Conservation (phyloP, 2,113 vertebrate species). For the Oreochromis niloticus region DNA sequence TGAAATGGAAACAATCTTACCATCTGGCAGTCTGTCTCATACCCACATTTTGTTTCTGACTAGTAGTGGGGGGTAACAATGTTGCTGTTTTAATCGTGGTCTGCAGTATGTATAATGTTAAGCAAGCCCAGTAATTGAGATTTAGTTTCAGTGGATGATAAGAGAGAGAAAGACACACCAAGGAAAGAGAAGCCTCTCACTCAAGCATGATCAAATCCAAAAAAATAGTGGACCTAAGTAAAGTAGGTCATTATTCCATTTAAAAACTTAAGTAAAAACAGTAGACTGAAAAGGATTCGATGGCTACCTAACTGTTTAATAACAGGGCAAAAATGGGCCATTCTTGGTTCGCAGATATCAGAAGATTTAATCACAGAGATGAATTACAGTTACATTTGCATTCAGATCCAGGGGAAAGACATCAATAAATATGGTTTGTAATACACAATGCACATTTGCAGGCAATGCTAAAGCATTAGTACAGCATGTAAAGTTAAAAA, state of each 20-base stretch:
- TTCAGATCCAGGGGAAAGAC: not conserved
- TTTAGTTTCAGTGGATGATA: not conserved
- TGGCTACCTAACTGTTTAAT: not conserved
- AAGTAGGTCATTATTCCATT: not conserved
- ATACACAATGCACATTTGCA: not conserved
- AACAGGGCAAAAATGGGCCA: too few species aligned
- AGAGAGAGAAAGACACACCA: not conserved
- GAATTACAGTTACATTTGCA: not conserved
- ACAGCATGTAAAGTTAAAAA: not conserved
- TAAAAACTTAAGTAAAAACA: not conserved
- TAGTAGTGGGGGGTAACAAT: not conserved
- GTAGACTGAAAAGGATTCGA: not conserved
- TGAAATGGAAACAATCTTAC: not conserved
- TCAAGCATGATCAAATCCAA: not conserved
- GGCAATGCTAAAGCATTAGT: not conserved
- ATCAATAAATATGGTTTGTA: not conserved
- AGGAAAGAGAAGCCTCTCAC: not conserved
- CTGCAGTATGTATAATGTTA: not conserved
- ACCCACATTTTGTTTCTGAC: not conserved
- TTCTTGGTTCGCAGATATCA: not conserved
- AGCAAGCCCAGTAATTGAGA: not conserved
- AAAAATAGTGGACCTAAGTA: not conserved
- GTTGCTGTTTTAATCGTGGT: not conserved
- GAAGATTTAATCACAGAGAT: not conserved
- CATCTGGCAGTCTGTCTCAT: not conserved